Percentiles rank a stretch among this genome's conserved stretches.
phyloP scores from a whole-genome alignment of 2,797 vertebrate genomes.

The Rhynchonycteris naso region DNA sequence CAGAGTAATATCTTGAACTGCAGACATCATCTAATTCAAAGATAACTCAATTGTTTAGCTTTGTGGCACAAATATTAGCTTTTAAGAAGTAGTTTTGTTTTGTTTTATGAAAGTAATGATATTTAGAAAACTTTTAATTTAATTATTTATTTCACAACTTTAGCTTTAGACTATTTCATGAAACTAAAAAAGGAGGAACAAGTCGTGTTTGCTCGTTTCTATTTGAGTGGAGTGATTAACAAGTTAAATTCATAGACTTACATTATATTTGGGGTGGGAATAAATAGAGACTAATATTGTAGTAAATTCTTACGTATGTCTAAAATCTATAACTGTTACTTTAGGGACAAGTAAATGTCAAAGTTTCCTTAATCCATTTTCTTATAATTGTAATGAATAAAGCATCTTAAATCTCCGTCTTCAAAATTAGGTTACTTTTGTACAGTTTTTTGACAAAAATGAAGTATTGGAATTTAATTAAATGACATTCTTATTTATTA shows the following conservation, averaged over 20 bases:
- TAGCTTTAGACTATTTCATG: neutral
- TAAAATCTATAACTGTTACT: conserved; percentile 4
- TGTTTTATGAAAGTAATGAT: neutral
- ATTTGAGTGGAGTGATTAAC: neutral
- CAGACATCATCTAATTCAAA: neutral
- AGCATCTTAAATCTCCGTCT: neutral
- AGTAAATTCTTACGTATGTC: neutral
- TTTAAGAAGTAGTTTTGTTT: neutral
- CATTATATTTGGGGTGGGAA: neutral
- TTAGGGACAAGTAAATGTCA: conserved; percentile 22
- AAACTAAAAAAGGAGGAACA: neutral
- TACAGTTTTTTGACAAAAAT: conserved; percentile 15
- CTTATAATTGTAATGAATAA: conserved; percentile 24
- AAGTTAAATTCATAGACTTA: neutral
- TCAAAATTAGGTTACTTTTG: conserved; percentile 18
- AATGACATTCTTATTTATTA: neutral
- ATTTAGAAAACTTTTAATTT: neutral
- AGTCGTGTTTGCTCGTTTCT: neutral
- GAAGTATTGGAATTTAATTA: conserved; percentile 46
- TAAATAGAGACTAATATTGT: neutral
- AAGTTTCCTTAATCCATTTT: conserved; percentile 11
- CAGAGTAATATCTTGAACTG: neutral
- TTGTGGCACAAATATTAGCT: neutral
- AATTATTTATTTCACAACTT: neutral
- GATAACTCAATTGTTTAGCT: neutral